These are phyloP conservation scores for Volucella bombylans DNA, from an alignment of 2,888 invertebrate genomes.

Conservation along the genomic window DNA sequence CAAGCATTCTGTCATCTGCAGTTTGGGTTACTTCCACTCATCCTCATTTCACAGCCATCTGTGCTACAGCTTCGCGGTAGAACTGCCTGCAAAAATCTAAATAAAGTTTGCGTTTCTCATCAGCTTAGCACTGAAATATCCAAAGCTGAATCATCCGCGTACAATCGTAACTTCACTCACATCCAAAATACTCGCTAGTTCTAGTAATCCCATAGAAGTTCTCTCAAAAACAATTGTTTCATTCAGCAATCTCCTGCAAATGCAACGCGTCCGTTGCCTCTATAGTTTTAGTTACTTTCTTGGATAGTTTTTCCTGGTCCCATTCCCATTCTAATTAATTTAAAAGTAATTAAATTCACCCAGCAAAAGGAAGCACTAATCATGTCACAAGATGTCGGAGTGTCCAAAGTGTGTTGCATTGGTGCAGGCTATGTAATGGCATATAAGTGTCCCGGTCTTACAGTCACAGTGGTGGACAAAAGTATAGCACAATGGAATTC, in stretches of 20 bases:
- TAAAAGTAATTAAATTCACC: slow-evolving; percentile 28
- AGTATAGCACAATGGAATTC: slow-evolving; percentile 99
- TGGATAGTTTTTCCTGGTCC: slow-evolving; percentile 3
- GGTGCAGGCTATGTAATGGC: slow-evolving; percentile 99
- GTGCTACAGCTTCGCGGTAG: slow-evolving; percentile 4
- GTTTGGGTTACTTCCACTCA: too few relatives aligned
- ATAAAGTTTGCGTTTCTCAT: slow-evolving; percentile 5
- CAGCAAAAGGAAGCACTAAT: not conserved
- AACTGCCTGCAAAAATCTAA: slow-evolving; percentile 3
- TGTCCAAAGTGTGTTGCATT: slow-evolving; percentile 96
- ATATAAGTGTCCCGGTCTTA: slow-evolving; percentile 96
- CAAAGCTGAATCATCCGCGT: not conserved
- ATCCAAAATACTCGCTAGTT: not conserved
- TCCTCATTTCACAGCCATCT: too few relatives aligned
- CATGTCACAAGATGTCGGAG: slow-evolving; percentile 80
- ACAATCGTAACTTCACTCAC: not conserved
- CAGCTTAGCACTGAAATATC: slow-evolving; percentile 1
- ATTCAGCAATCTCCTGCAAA: slow-evolving; percentile 35
- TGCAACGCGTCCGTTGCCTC: slow-evolving; percentile 12
- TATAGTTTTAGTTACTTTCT: not conserved
- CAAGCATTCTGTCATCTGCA: too few relatives aligned
- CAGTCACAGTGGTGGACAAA: slow-evolving; percentile 97
- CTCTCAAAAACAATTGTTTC: not conserved
- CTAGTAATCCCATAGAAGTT: not conserved
- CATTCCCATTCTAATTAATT: slow-evolving; percentile 46